These are phyloP conservation scores for Galerucella calmariensis DNA, from an alignment of 2,888 invertebrate species.

Conservation along the genomic window DNA sequence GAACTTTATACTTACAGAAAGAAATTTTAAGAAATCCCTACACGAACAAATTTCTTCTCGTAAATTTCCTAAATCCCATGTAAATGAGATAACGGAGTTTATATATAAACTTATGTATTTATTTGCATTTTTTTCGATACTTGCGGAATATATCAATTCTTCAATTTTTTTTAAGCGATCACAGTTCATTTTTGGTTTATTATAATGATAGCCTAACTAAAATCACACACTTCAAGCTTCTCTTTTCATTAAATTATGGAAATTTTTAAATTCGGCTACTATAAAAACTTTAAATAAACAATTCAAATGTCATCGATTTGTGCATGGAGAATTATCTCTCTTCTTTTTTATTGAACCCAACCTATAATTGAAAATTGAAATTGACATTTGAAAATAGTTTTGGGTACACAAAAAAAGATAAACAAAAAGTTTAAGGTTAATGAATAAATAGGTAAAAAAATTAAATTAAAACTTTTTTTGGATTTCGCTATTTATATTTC, in stretches of 20 bases:
- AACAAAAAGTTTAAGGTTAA: too few relatives aligned
- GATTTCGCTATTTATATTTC: neutral
- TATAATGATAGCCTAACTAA: neutral
- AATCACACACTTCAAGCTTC: neutral
- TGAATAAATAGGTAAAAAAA: too few relatives aligned
- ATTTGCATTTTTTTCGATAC: neutral
- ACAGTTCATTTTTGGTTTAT: neutral
- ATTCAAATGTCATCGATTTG: too few relatives aligned
- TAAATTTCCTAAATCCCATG: conserved; percentile 16
- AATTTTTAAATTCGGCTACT: too few relatives aligned
- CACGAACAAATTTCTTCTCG: conserved; percentile 3
- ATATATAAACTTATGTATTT: neutral
- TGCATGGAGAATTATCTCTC: too few relatives aligned
- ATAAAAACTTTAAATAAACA: too few relatives aligned
- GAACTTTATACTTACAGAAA: neutral
- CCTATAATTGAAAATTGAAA: too few relatives aligned
- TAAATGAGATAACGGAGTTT: neutral
- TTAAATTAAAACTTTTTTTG: neutral
- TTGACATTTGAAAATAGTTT: too few relatives aligned
- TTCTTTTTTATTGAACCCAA: too few relatives aligned
- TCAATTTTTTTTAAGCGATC: conserved; percentile 3
- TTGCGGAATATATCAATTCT: neutral
- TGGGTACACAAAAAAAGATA: too few relatives aligned
- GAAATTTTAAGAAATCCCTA: neutral
- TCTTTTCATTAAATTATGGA: too few relatives aligned